Evolutionary conservation across 1,140 invertebrate genomes (phyloP).

Genomic region (Eufriesea mexicana): DNA sequence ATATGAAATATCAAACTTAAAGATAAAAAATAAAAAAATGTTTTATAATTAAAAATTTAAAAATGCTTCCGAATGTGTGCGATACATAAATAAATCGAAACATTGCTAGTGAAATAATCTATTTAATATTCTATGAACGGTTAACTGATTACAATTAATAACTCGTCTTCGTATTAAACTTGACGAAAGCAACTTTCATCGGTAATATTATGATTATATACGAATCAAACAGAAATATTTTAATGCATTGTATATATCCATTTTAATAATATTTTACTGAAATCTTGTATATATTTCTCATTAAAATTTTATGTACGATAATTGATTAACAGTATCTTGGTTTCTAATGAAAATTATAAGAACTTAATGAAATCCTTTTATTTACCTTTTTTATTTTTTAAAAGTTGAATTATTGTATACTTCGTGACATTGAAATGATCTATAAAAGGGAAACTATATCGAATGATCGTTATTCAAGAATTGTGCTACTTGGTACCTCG

Average conservation of each 20-base stretch:
- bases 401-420: not conserved
- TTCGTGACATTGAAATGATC: not conserved
- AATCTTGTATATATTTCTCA: constrained; percentile 37
- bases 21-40: not conserved
- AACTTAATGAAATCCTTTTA: not conserved
- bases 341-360: not conserved
- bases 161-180: constrained; percentile 17
- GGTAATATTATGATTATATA: constrained; percentile 13
- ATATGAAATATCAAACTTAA: not conserved
- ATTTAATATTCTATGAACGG: constrained; percentile 51
- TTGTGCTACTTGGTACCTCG: constrained; percentile 46
- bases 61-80: constrained; percentile 22
- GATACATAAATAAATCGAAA: constrained; percentile 32
- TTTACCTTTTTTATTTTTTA: not conserved
- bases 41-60: constrained; percentile 29
- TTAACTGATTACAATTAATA: constrained; percentile 54
- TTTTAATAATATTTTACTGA: not conserved
- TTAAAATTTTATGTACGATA: constrained; percentile 9
- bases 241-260: not conserved
- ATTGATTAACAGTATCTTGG: not conserved
- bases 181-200: constrained; percentile 61
- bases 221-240: constrained; percentile 8
- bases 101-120: constrained; percentile 31
- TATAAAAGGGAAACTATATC: constrained; percentile 26
- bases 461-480: constrained; percentile 53